Base-by-base conservation (phyloP, 2,888 invertebrate genomes). In the Marronus borbonicus region DNA sequence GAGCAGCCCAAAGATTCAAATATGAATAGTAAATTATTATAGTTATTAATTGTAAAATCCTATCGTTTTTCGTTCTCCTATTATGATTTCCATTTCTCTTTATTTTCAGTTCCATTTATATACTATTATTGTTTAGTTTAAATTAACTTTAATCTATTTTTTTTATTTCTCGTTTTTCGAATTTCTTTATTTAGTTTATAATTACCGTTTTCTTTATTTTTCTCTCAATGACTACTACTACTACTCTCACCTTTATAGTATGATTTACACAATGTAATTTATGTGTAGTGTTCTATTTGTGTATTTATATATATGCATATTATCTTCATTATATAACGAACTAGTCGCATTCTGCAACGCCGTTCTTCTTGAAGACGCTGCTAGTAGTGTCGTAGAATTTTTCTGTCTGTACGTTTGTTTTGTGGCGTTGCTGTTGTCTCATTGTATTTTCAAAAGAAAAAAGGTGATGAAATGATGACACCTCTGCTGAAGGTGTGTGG, bases 251-350 rank as follows among this genome's bases (percentile, higher is more conserved):
- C 60, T 55, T 72, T 70, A 80, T 76, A 76, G 76, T 81, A 70
- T 83, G 80, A 82, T 83, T 84, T 81, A 81, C 70, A 72, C 79
- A 78, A 82, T 84, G 83, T 85, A 76, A 85, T 85, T 85, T 84
- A 84, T 83, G 83, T 87, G 87, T 88, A 88, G 88, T 87, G 87
- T 86, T 87, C 87, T 72, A 60, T 72, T 68, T 87, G 87, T 88
- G 88, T 88, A 86, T 84, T 82, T 83, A 82, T 82, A 82, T 62
- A 77, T 58, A 78, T 80, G 66, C 62, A 72, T 77, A 76, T 79
- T 77, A 79, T 76, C 76, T 78, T 78, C 70, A 80, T 78, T 78
- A 80, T 81, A 80, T 80, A 81, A 80, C 62, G 77, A 79, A 85
- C 87, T 88, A 88, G 87, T 87, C 87, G 85, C 85, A 84, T 79